Conservation (phyloP, 2,888 invertebrate species). For the Lasioglossum vierecki region DNA sequence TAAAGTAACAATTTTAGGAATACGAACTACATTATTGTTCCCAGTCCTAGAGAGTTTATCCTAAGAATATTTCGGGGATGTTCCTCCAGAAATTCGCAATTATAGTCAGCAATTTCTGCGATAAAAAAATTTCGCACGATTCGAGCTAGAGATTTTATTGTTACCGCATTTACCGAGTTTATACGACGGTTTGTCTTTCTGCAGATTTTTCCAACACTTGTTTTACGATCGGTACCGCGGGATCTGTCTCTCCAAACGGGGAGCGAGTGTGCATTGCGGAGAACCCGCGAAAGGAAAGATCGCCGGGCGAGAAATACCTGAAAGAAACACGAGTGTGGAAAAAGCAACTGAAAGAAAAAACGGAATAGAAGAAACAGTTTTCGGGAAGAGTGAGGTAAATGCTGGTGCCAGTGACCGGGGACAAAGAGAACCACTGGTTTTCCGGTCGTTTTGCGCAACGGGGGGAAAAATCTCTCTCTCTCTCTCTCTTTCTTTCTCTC, state of each 20-base stretch:
- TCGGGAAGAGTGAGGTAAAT: conserved; percentile 24
- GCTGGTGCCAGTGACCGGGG: conserved; percentile 59
- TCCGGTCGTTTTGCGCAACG: conserved; percentile 39
- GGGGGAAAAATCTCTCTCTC: neutral
- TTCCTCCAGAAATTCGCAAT: neutral
- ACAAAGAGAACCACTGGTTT: conserved; percentile 58
- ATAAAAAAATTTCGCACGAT: neutral
- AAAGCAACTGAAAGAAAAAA: neutral
- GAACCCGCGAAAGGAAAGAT: neutral
- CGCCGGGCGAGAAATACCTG: conserved; percentile 30
- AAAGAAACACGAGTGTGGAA: conserved; percentile 23
- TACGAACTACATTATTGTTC: neutral
- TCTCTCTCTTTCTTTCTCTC: neutral
- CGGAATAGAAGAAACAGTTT: conserved; percentile 23
- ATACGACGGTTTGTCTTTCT: neutral
- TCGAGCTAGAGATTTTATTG: neutral
- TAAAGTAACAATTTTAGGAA: neutral
- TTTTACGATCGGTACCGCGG: neutral
- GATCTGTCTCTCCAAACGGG: conserved; percentile 18
- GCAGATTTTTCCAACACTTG: neutral
- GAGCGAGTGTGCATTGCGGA: neutral
- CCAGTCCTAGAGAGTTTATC: neutral
- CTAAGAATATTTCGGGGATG: neutral
- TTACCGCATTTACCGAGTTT: neutral
- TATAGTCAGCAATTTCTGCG: neutral